Percentiles rank a stretch among this genome's conserved stretches.
Evolutionary conservation across 2,113 vertebrate genomes (phyloP).

Genomic region (Anas platyrhynchos): DNA sequence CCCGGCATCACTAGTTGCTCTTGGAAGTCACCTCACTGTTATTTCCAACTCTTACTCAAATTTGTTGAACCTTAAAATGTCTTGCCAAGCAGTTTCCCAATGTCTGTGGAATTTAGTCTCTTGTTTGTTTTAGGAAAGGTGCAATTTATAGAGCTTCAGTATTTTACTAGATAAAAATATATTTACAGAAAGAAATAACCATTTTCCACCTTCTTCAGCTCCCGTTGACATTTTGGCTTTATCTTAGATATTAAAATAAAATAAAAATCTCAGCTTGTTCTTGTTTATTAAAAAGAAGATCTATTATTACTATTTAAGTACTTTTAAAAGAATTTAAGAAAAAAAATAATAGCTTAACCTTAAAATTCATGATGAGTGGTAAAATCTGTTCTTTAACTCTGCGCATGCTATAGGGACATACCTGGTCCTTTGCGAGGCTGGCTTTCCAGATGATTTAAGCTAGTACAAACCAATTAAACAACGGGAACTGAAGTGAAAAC

Average conservation of each 20-base stretch:
- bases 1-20: not conserved
- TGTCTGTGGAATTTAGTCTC: not conserved
- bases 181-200: not conserved
- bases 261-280: conserved; percentile 13
- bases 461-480: not conserved
- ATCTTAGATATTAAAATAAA: conserved; percentile 36
- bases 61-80: not conserved
- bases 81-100: not conserved
- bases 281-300: conserved; percentile 37
- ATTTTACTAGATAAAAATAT: conserved; percentile 16
- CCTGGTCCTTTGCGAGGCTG: not conserved
- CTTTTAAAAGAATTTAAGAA: not conserved
- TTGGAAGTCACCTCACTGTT: not conserved
- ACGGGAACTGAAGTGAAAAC: not conserved
- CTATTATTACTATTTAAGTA: conserved; percentile 23
- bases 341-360: conserved; percentile 29
- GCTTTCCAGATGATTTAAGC: not conserved
- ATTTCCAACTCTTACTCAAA: not conserved
- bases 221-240: conserved; percentile 36
- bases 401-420: not conserved
- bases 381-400: not conserved
- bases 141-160: not conserved
- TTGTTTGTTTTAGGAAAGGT: conserved; percentile 13
- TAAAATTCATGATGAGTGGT: not conserved
- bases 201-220: not conserved